Evolutionary conservation across 2,888 invertebrate genomes (phyloP).

Genomic region (Capitulum mitella): DNA sequence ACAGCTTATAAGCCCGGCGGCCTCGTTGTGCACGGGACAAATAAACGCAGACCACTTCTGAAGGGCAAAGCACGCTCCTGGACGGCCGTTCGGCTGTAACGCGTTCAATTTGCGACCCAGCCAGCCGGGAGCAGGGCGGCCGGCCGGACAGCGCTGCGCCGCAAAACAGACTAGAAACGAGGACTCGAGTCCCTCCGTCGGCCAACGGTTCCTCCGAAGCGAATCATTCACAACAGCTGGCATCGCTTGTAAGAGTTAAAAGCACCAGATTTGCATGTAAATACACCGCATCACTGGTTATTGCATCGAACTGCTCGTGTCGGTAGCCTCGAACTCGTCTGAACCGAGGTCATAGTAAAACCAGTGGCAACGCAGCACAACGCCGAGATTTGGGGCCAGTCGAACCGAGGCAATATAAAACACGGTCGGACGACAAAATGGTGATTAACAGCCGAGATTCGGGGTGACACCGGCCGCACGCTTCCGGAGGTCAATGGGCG

Average conservation of each 20-base stretch:
- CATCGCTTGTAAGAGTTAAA: not conserved
- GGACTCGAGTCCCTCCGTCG: no score
- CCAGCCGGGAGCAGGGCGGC: not conserved
- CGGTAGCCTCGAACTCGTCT: not conserved
- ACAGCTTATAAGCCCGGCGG: not conserved
- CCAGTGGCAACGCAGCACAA: not conserved
- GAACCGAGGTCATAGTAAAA: not conserved
- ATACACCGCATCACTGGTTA: not conserved
- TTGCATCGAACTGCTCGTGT: not conserved
- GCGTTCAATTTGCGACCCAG: no score
- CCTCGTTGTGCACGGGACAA: not conserved
- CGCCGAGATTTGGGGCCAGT: not conserved
- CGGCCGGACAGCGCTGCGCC: not conserved
- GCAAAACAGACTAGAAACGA: not conserved
- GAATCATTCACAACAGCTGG: not conserved
- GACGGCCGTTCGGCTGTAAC: no score
- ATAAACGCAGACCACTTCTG: no score
- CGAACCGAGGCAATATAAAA: not conserved
- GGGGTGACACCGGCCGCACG: not conserved
- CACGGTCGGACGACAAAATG: no score
- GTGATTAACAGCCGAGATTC: conserved; percentile 7
- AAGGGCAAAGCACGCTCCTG: no score
- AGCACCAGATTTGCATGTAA: conserved; percentile 1
- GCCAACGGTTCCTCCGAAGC: no score
- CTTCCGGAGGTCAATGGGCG: not conserved